Evolutionary conservation across 2,113 vertebrate genomes (phyloP).

Genomic region (Channa argus): DNA sequence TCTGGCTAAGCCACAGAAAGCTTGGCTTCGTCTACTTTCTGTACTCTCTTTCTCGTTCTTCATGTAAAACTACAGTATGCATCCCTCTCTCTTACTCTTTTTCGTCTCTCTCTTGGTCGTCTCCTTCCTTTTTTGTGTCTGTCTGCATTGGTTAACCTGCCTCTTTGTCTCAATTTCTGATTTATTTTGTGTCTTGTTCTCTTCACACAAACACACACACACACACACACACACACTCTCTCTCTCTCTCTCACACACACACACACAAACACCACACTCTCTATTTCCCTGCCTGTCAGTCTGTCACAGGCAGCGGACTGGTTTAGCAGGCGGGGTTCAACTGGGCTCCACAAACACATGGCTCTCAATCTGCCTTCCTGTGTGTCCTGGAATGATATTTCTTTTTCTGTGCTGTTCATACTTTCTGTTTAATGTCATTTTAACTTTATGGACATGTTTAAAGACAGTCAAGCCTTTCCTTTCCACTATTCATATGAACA

Average conservation of each 20-base stretch:
- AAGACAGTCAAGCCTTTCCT: conserved; percentile 17
- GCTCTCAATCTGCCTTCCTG: conserved; percentile 70
- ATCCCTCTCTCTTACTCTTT: conserved; percentile 32
- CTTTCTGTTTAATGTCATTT: conserved; percentile 10
- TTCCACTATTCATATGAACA: conserved; percentile 2
- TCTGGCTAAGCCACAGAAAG: conserved; percentile 79
- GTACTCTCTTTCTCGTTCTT: conserved; percentile 57
- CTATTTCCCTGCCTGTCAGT: conserved; percentile 66
- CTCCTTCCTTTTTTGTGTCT: conserved; percentile 31
- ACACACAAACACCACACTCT: conserved; percentile 50
- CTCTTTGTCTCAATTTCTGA: conserved; percentile 53
- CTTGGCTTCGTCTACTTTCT: conserved; percentile 64
- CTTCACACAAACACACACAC: conserved; percentile 15
- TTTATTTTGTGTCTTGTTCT: conserved; percentile 40
- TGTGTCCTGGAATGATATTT: conserved; percentile 67
- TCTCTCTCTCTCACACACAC: conserved; percentile 7
- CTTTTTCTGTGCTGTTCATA: conserved; percentile 34
- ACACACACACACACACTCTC: conserved; percentile 43
- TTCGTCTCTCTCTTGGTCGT: conserved; percentile 24
- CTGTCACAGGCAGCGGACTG: conserved; percentile 72
- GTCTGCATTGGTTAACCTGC: conserved; percentile 47
- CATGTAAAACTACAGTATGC: conserved; percentile 47
- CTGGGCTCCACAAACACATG: conserved; percentile 76
- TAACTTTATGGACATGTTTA: background rate
- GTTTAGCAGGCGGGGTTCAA: conserved; percentile 73